phyloP scores from a whole-genome alignment of 2,797 vertebrate species.

The Cossypha dichroa region DNA sequence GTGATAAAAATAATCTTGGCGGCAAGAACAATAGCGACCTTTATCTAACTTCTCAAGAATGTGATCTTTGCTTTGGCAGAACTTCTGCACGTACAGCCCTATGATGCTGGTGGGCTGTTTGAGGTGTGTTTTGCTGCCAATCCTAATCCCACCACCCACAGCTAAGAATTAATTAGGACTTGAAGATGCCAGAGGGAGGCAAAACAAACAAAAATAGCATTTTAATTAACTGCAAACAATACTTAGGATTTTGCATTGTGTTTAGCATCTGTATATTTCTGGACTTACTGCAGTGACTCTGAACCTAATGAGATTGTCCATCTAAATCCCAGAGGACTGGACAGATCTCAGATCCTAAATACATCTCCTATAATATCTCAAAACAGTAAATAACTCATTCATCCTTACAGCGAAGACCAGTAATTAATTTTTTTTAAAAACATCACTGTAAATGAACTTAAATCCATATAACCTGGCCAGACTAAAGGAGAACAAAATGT shows the following conservation, averaged over 20 bases:
- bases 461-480: neutral
- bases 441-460: neutral
- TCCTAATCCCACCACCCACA: conserved; percentile 55
- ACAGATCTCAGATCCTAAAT: neutral
- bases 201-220: conserved; percentile 60
- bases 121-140: conserved; percentile 28
- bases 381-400: neutral
- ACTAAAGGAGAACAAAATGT: neutral
- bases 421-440: neutral
- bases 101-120: conserved; percentile 33
- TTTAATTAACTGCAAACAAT: conserved; percentile 63
- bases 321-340: neutral
- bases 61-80: neutral
- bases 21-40: conserved; percentile 9
- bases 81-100: neutral
- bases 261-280: conserved; percentile 44
- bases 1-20: conserved; percentile 58
- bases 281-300: neutral
- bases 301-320: neutral
- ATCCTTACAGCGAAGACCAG: neutral
- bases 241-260: conserved; percentile 33
- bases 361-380: neutral
- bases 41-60: conserved; percentile 48
- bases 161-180: conserved; percentile 55
- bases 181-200: conserved; percentile 40